Percentiles rank a stretch among this genome's conserved stretches.
phyloP scores from a whole-genome alignment of 2,797 vertebrate genomes.

The Dicrostonyx torquatus region DNA sequence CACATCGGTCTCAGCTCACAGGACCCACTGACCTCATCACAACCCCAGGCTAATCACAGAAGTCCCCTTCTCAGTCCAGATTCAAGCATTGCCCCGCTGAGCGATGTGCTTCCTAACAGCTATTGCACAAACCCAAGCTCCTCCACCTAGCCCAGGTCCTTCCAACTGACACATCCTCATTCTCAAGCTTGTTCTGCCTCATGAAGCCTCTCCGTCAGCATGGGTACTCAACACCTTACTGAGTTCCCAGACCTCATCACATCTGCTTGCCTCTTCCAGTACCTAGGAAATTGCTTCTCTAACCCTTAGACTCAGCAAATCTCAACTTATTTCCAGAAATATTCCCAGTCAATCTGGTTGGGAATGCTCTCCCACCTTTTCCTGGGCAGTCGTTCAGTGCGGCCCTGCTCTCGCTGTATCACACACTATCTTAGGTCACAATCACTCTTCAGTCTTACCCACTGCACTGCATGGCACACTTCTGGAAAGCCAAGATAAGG shows the following conservation, averaged over 20 bases:
- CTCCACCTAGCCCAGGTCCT: background rate
- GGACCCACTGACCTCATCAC: background rate
- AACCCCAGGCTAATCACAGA: background rate
- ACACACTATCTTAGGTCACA: background rate
- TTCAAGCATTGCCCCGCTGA: too few species aligned
- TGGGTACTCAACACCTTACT: background rate
- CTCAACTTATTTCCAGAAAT: background rate
- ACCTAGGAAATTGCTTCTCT: background rate
- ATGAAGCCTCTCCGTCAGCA: background rate
- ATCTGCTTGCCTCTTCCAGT: background rate
- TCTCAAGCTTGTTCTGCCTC: background rate
- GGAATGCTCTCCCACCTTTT: background rate
- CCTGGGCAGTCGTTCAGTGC: background rate
- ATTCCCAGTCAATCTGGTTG: background rate
- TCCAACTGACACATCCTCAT: background rate
- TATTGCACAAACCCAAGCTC: background rate
- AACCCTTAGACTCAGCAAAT: background rate
- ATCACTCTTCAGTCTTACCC: background rate
- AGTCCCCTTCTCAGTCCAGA: background rate
- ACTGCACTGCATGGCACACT: background rate
- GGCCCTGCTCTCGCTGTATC: background rate
- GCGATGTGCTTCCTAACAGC: background rate
- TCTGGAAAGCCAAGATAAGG: slow-evolving; percentile 56
- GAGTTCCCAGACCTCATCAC: background rate
- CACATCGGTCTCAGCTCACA: accelerated